Base-by-base conservation (phyloP, 1,140 invertebrate species). In the Heliconius himera region DNA sequence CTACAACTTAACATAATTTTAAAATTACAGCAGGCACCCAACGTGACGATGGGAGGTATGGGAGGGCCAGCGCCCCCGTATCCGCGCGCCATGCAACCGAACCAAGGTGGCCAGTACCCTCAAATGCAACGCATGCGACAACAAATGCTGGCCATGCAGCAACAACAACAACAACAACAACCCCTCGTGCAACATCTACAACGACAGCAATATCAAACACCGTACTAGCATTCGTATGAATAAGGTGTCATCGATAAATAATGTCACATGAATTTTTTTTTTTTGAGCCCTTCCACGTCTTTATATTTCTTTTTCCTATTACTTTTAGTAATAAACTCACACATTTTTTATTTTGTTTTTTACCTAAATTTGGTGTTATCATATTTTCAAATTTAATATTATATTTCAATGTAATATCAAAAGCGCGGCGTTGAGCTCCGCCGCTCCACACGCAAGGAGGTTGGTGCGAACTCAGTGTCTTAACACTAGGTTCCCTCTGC, bases 41-140 rank as follows among this genome's bases (percentile, higher is more conserved):
- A 96, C 89, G 96, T 96, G 26, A 96, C 96, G 5, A 96, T 97
- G 96, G 96, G 96, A 54, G 95, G 95, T 78, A 96, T 96, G 95
- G 95, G 94, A 75, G 95, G 95, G n/a, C 95, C 95, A 6, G 96
- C 96, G 22, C 96, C 96, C 54, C 95, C 96, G 0, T 96, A 96
- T 81, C 93, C 94, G 5, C 90, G 93, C 66, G 82, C 84, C 29
- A 90, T 94, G 83, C 94, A 94, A 66, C 93, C 95, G 77, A 96
- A 96, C 85, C 94, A 96, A 79, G 95, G 92, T 85, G 95, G 96
- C 82, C 96, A 96, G 84, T 96, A 96, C 81, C 95, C 96, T 80
- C 96, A 96, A 87, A 95, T 96, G 85, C 92, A 93, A 82, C 94
- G 94, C 78, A 95, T 95, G 88, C 95, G 96, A 56, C 96, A 96